phyloP scores from a whole-genome alignment of 2,113 vertebrate genomes.

The Hydrochoerus hydrochaeris region DNA sequence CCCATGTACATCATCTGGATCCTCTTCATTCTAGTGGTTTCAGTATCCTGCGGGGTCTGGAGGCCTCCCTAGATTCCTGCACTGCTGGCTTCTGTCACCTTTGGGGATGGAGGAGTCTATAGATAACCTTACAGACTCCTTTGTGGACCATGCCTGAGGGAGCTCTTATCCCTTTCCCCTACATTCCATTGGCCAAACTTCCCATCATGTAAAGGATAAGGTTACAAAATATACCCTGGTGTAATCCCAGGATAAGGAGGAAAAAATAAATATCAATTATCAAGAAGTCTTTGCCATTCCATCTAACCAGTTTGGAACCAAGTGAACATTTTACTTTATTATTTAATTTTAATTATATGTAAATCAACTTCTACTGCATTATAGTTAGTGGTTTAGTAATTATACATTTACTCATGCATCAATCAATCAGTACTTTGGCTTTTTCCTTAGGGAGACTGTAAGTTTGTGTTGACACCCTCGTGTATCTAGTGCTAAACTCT shows the following conservation, averaged over 20 bases:
- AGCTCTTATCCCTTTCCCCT: background rate
- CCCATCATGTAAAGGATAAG: background rate
- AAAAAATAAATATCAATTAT: background rate
- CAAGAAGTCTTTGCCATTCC: background rate
- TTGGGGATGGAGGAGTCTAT: background rate
- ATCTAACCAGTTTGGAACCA: background rate
- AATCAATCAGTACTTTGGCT: background rate
- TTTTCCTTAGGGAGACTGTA: background rate
- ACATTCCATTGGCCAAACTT: background rate
- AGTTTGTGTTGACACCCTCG: background rate
- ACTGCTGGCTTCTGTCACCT: background rate
- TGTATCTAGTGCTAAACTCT: background rate
- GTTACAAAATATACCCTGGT: background rate
- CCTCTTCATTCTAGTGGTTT: background rate
- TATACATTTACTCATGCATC: background rate
- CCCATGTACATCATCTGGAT: background rate
- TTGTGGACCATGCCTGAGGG: background rate
- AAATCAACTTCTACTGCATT: background rate
- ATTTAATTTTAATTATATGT: background rate
- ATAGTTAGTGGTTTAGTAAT: background rate
- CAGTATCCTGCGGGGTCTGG: no score
- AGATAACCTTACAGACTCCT: background rate
- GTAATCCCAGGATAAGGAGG: background rate
- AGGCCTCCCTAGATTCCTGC: background rate
- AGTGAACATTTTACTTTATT: background rate